phyloP scores from a whole-genome alignment of 2,888 invertebrate species.

The Ptilodon capucinus region DNA sequence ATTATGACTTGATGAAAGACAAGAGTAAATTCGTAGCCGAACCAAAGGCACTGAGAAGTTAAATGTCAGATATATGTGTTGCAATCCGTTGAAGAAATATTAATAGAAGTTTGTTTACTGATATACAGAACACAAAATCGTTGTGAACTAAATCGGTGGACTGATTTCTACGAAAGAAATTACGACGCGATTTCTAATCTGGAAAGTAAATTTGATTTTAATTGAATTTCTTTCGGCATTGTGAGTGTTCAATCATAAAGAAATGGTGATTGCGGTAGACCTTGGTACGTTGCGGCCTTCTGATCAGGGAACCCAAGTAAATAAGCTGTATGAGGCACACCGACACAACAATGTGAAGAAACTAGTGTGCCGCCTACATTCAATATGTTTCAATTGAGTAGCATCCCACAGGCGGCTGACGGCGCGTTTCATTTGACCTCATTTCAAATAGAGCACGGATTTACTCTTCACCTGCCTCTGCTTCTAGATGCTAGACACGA shows the following conservation, averaged over 20 bases:
- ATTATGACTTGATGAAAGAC: neutral
- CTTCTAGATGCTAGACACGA: constrained; percentile 11
- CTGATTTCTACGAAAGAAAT: neutral
- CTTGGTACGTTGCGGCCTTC: constrained; percentile 12
- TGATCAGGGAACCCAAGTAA: constrained; percentile 16
- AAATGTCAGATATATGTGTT: neutral
- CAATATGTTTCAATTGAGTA: constrained; percentile 62
- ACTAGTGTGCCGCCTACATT: constrained; percentile 50
- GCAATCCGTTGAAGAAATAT: neutral
- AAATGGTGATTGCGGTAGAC: constrained; percentile 7
- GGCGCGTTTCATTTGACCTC: constrained; percentile 61
- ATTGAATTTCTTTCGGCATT: neutral
- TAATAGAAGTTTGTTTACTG: neutral
- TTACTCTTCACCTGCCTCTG: constrained; percentile 46
- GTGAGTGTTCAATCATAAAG: constrained; percentile 11
- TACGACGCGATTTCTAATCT: neutral
- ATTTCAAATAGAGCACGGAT: constrained; percentile 49
- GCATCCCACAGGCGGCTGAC: constrained; percentile 48
- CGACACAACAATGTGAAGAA: constrained; percentile 37
- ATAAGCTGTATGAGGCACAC: constrained; percentile 31
- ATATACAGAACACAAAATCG: neutral
- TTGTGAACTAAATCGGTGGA: neutral
- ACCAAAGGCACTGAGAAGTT: neutral
- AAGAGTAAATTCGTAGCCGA: neutral
- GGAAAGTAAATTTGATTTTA: constrained; percentile 1